Conservation (phyloP, 2,113 vertebrate species). For the Apteryx mantelli region DNA sequence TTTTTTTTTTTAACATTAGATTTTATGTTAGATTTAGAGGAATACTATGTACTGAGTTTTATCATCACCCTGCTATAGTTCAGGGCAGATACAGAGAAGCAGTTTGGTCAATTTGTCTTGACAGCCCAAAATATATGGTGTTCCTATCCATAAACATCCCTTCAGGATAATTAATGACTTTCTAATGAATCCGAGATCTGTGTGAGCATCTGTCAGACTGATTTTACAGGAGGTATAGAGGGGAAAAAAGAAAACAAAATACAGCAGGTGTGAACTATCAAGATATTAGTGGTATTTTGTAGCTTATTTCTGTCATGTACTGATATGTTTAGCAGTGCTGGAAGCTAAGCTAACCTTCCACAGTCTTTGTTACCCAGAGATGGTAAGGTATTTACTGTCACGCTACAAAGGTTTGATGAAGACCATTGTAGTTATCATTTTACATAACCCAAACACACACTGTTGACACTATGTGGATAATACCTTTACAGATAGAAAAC, state of each 20-base stretch:
- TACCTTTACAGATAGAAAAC: background rate
- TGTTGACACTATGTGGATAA: background rate
- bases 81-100: background rate
- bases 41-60: background rate
- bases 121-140: constrained; percentile 36
- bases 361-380: background rate
- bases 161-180: constrained; percentile 52
- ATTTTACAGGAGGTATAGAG: constrained; percentile 11
- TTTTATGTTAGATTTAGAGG: background rate
- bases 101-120: constrained; percentile 46
- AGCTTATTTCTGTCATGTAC: constrained; percentile 10
- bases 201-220: constrained; percentile 34
- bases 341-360: background rate
- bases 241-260: background rate
- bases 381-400: background rate
- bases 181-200: constrained; percentile 33
- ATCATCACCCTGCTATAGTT: background rate
- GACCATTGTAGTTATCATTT: background rate
- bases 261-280: background rate
- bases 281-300: constrained; percentile 7
- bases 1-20: background rate
- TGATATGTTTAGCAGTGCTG: background rate
- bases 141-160: constrained; percentile 18
- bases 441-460: background rate
- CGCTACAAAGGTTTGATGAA: background rate